These are phyloP conservation scores for Erpetoichthys calabaricus DNA, from an alignment of 2,797 vertebrate genomes.

Conservation along the genomic window DNA sequence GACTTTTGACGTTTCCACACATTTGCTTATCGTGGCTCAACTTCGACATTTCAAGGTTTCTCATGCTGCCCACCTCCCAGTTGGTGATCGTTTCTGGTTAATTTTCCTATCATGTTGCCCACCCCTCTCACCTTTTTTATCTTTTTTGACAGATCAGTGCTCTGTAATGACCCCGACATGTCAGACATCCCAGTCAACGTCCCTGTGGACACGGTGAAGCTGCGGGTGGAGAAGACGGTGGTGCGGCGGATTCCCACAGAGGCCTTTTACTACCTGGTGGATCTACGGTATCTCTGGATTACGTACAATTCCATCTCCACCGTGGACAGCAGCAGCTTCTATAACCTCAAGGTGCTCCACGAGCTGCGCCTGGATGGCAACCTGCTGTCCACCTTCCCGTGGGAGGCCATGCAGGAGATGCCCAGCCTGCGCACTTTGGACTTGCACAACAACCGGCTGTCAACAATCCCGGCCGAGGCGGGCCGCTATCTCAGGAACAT, in stretches of 20 bases:
- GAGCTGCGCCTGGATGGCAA: constrained; percentile 88
- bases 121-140: neutral
- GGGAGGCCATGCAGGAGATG: constrained; percentile 79
- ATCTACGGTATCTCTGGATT: constrained; percentile 82
- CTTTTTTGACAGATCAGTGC: constrained; percentile 56
- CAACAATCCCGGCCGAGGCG: constrained; percentile 54
- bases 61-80: too few relatives aligned
- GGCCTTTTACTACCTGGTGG: constrained; percentile 87
- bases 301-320: constrained; percentile 74
- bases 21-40: too few relatives aligned
- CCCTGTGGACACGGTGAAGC: constrained; percentile 76
- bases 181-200: constrained; percentile 77
- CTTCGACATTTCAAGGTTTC: too few relatives aligned
- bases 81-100: too few relatives aligned
- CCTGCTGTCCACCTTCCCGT: constrained; percentile 72
- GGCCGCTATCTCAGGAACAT: constrained; percentile 64
- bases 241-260: constrained; percentile 65
- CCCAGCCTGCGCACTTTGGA: constrained; percentile 71
- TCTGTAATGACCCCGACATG: constrained; percentile 91
- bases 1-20: too few relatives aligned
- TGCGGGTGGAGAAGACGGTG: constrained; percentile 83
- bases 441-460: constrained; percentile 80
- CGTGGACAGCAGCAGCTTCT: constrained; percentile 74
- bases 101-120: too few relatives aligned
- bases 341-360: constrained; percentile 82